These are phyloP conservation scores for Rapana venosa DNA, from an alignment of 2,888 invertebrate species.

Conservation along the genomic window DNA sequence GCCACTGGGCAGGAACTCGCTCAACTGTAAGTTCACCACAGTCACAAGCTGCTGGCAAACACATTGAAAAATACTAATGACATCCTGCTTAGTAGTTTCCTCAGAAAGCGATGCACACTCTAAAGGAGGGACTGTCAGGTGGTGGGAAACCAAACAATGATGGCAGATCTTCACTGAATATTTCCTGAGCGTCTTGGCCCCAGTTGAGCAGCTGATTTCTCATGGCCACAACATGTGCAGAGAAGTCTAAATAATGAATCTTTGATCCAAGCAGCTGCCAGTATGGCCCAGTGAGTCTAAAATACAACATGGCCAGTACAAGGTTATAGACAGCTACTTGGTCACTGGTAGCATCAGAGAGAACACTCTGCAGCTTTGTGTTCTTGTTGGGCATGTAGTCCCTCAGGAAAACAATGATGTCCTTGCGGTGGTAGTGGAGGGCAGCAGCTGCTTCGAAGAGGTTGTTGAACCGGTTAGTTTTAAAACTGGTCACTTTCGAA, in stretches of 20 bases:
- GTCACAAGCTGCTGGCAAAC: background rate
- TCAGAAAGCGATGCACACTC: background rate
- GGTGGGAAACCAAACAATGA: background rate
- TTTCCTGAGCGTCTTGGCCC: background rate
- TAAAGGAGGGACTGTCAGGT: background rate
- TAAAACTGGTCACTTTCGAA: background rate
- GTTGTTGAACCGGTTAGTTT: background rate
- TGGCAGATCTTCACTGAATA: background rate
- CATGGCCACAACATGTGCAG: background rate
- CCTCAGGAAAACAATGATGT: constrained; percentile 4
- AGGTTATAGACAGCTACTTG: background rate
- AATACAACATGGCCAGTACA: background rate
- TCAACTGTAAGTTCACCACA: background rate
- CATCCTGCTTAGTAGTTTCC: background rate
- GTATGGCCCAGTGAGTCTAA: background rate
- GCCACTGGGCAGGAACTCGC: background rate
- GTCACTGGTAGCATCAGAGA: background rate
- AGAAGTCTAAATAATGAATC: background rate
- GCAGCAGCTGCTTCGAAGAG: background rate
- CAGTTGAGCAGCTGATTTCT: background rate
- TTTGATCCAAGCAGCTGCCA: background rate
- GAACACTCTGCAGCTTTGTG: background rate
- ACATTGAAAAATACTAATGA: background rate
- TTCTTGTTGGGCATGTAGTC: background rate
- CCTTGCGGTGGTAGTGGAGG: background rate